Percentiles rank a stretch among this genome's conserved stretches.
phyloP scores from a whole-genome alignment of 2,888 invertebrate genomes.

The Hypsopygia costalis region DNA sequence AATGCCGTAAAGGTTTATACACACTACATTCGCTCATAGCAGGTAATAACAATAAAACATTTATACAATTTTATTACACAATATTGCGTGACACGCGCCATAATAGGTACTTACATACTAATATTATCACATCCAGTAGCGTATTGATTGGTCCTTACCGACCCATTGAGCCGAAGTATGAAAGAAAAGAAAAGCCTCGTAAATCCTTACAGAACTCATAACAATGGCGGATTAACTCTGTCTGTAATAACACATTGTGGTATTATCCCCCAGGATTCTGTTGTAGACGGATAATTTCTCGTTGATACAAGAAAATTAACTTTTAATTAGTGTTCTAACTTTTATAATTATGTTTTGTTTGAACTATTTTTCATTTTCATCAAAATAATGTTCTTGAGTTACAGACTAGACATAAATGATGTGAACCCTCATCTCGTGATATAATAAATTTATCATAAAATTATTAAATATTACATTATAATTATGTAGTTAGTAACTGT shows the following conservation, averaged over 20 bases:
- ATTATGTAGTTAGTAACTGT: too few relatives aligned
- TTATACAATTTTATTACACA: too few relatives aligned
- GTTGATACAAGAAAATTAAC: slow-evolving; percentile 25
- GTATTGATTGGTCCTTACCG: slow-evolving; percentile 32
- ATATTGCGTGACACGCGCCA: neutral
- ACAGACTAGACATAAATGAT: too few relatives aligned
- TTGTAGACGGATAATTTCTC: slow-evolving; percentile 38
- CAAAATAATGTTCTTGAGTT: too few relatives aligned
- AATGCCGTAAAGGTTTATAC: too few relatives aligned
- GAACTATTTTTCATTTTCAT: too few relatives aligned
- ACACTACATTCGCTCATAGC: too few relatives aligned
- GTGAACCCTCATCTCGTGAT: too few relatives aligned
- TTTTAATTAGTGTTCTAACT: slow-evolving; percentile 38
- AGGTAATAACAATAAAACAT: too few relatives aligned
- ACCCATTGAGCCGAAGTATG: slow-evolving; percentile 35
- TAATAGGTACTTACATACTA: slow-evolving; percentile 9
- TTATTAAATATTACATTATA: too few relatives aligned
- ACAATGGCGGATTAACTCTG: slow-evolving; percentile 60
- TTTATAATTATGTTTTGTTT: too few relatives aligned
- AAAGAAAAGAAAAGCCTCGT: slow-evolving; percentile 44
- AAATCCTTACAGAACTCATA: slow-evolving; percentile 56
- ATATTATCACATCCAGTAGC: slow-evolving; percentile 22
- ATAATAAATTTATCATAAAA: too few relatives aligned
- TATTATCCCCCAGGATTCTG: slow-evolving; percentile 41
- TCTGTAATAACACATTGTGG: slow-evolving; percentile 56